Base-by-base conservation (phyloP, 2,113 vertebrate species). In the Poecile atricapillus region DNA sequence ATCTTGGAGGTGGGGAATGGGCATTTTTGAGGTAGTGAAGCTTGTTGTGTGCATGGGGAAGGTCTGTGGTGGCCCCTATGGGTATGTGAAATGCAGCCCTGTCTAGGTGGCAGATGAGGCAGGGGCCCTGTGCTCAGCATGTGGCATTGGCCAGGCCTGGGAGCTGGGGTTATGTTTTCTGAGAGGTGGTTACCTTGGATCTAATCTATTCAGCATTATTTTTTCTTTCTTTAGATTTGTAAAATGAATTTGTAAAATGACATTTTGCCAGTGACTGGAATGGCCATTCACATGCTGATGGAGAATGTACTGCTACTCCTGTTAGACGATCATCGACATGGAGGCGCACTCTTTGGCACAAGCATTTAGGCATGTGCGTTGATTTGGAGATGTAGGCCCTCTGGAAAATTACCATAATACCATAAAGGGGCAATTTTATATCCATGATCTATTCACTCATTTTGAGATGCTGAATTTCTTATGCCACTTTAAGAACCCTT, bases 1-100 rank as follows among this genome's bases (percentile, higher is more conserved):
- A 33, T 25, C 20, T 15, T 39, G 39, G n/a, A 63, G 14, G 8
- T 13, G 30, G 6, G 11, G 12, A 90, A 18, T 2, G 5, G 53
- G 30, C 0, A 2, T 27, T 83, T 50, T 55, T 1, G 2, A 60
- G 33, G 10, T 23, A 39, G 35, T 0, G 2, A 33, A 63, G n/a
- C n/a, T n/a, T 41, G 24, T 15, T 49, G 12, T 20, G 13, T 41
- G 16, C 0, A 0, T 74, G 55, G 50, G 27, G 12, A 41, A n/a
- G 15, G 60, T 56, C 30, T 79, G 14, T 43, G 35, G 30, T 77
- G 58, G 22, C 20, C 20, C 4, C 37, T 9, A 1, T 0, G 2
- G 10, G 41, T 3, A 0, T 31, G 24, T 50, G 68, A 64, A 83
- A 22, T 37, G 10, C 60, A 62, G 21, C 39, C 30, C 28, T 79